These are phyloP conservation scores for Drosophila mauritiana DNA, from an alignment of 1,140 invertebrate species.

Conservation along the genomic window DNA sequence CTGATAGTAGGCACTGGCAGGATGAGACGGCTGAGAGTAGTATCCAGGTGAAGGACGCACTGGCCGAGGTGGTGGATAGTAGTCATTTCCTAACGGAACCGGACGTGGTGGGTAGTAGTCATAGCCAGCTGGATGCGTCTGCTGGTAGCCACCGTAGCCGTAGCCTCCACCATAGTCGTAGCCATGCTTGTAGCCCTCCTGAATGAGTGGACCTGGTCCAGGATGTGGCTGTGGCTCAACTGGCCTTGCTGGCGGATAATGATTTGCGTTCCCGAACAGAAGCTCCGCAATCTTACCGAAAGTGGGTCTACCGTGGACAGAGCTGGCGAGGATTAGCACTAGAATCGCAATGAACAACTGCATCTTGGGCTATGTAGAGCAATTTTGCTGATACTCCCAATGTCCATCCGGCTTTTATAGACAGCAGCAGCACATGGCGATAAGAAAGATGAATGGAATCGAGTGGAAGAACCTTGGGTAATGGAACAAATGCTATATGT, in stretches of 20 bases:
- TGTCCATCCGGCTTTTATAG: conserved; percentile 28
- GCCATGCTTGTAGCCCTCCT: conserved; percentile 65
- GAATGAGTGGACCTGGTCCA: conserved; percentile 45
- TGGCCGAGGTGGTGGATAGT: conserved; percentile 9
- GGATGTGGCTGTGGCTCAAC: not conserved
- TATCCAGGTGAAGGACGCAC: conserved; percentile 26
- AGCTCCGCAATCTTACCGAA: conserved; percentile 66
- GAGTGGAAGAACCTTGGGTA: conserved; percentile 33
- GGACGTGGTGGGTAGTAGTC: conserved; percentile 29
- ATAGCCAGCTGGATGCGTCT: conserved; percentile 14
- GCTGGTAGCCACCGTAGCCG: conserved; percentile 31
- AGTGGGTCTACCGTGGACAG: conserved; percentile 48
- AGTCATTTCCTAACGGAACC: conserved; percentile 14
- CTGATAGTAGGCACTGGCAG: conserved; percentile 33
- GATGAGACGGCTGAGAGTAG: conserved; percentile 11
- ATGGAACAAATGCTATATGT: not conserved
- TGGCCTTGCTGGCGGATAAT: conserved; percentile 18
- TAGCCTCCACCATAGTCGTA: conserved; percentile 68
- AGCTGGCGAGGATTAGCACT: conserved; percentile 21
- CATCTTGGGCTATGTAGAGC: conserved; percentile 25
- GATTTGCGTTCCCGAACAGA: conserved; percentile 36
- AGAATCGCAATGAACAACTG: conserved; percentile 34
- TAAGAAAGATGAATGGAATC: conserved; percentile 34
- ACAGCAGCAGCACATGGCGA: conserved; percentile 8
- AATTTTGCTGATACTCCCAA: conserved; percentile 13